phyloP scores from a whole-genome alignment of 2,113 vertebrate species.

The Campylomormyrus numenius region DNA sequence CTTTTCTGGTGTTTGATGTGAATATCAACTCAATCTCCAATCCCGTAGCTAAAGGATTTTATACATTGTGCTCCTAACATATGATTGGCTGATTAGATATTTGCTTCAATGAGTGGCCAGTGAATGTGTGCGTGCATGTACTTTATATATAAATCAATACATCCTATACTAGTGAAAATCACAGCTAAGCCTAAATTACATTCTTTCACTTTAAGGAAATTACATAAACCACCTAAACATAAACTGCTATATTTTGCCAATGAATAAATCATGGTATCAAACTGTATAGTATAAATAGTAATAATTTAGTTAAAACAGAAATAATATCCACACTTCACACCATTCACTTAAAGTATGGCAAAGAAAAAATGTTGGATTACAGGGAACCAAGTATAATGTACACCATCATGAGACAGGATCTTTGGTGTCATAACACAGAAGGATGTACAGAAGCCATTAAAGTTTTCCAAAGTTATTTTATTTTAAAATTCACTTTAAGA shows the following conservation, averaged over 20 bases:
- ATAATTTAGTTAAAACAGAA: not conserved
- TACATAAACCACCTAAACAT: not conserved
- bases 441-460: not conserved
- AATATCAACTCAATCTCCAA: not conserved
- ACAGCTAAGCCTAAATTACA: no score
- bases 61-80: not conserved
- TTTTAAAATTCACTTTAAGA: slow-evolving; percentile 58
- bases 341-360: not conserved
- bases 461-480: slow-evolving; percentile 52
- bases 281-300: not conserved
- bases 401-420: not conserved
- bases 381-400: not conserved
- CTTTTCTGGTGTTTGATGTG: not conserved
- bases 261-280: not conserved
- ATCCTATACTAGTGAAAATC: no score
- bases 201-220: not conserved
- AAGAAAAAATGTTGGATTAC: not conserved
- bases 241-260: not conserved
- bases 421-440: not conserved
- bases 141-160: no score
- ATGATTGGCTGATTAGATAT: no score
- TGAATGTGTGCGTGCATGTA: not conserved
- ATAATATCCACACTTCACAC: not conserved
- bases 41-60: not conserved
- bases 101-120: not conserved